Evolutionary conservation across 2,113 vertebrate species (phyloP), one percentile per base, ranked within the genome.

Genomic region (Coregonus clupeaformis): DNA sequence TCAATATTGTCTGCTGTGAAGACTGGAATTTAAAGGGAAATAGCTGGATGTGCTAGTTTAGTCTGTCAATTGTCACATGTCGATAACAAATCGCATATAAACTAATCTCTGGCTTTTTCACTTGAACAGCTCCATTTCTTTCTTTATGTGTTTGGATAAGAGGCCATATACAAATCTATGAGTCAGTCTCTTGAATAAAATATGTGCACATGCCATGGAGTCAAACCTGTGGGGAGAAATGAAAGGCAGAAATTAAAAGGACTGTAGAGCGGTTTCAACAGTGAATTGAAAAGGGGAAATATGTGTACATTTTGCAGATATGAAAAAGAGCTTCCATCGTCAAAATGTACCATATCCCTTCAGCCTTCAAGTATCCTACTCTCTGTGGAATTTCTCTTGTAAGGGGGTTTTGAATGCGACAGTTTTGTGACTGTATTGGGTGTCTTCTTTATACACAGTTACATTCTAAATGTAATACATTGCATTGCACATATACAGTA

Each of bases 111-210:
- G 27, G 36, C 57, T 69, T 25, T 22, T 25, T 52, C 70, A 32
- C 22, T 74, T 77, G 59, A 66, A 78, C 71, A 22, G 80, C 72
- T 87, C 87, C 73, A 83, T 86, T 90, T 88, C 70, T 75, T 68
- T 75, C 74, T 74, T 80, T 79, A 85, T 84, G 82, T 78, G 80
- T 79, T 81, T 87, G 66, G 77, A 89, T 87, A 82, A 87, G 74
- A 84, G 73, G 22, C 84, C 24, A 25, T 69, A 52, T 13, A 52
- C 7, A 69, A 69, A 69, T 45, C 24, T 60, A 81, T 85, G 75
- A 83, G 87, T 80, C 76, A 82, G 76, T 73, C 81, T 82, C 73
- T 75, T 30, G 69, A 87, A 69, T 82, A 82, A 87, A 86, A 83
- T 85, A 82, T 69, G 77, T 80, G 79, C 82, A 79, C 77, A 77